Base-by-base conservation (phyloP, 1,140 invertebrate genomes). In the Philopotamus ludificatus region DNA sequence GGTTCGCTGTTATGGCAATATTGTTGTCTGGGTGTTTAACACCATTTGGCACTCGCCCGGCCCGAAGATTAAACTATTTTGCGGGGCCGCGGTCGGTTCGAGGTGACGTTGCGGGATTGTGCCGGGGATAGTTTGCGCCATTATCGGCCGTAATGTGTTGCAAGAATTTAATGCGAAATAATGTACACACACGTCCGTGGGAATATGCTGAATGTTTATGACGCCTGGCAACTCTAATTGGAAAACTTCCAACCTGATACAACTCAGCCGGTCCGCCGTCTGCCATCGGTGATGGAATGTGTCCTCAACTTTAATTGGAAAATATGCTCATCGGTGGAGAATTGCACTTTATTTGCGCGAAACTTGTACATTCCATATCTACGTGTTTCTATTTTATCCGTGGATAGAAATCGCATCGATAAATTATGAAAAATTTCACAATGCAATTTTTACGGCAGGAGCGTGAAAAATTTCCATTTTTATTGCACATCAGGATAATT, bases 61-160 rank as follows among this genome's bases (percentile, higher is more conserved):
- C 44, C 34, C 59, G 18, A 54, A 68, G 62, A 68, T 68, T 65
- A 64, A 68, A 65, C 66, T 54, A 61, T 61, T 65, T 57, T 44
- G 41, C 63, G 15, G 16, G 1, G 23, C 28, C 28, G 20, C 47
- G 54, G 23, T 47, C 47, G 9, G 44, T 8, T 50, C 26, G 45
- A 23, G 54, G 63, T 65, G 25, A 57, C 39, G 51, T 49, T 25
- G 18, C 55, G 53, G 63, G 54, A 62, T 45, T 45, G n/a, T 63
- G 12, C 51, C 65, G 47, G 34, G 50, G 50, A 64, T 64, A 64
- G 44, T n/a, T 51, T 7, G 8, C 18, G 16, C 8, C 20, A 28
- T 28, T 26, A 15, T 25, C 1, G 9, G 51, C 51, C 21, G 22
- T 47, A 47, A 47, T 47, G 18, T 15, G 44, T 47, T 20, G 44